Base-by-base conservation (phyloP, 2,888 invertebrate species). In the Choristoneura rosaceana region DNA sequence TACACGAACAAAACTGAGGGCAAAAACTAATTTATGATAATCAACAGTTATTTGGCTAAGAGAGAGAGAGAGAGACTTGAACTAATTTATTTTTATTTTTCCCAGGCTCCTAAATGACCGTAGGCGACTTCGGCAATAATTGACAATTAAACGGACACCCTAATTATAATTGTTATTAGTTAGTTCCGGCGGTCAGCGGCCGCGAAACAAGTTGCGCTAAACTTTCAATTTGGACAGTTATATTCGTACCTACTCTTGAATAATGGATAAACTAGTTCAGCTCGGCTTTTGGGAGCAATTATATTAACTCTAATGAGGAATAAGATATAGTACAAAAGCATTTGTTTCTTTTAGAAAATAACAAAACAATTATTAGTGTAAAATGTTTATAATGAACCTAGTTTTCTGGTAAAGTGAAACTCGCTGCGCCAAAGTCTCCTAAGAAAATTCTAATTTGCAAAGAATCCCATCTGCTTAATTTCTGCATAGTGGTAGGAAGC, bases 61-160 rank as follows among this genome's bases (percentile, higher is more conserved):
- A 2, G 5, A 55, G n/a, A n/a, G n/a, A n/a, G n/a, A n/a, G n/a
- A n/a, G n/a, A 55, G 17, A 55, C 25, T 55, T 55, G 55, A 25
- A 55, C 55, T 55, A 25, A 55, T 25, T 55, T 17, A 55, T 25
- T 55, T 55, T 55, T 55, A 55, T 55, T 55, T 55, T 61, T 61
- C 61, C 45, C 62, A 62, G 25, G 62, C 45, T 45, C 14, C 62
- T 33, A 45, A 62, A 62, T 45, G 62, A 45, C 62, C 62, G 45
- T 45, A 14, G 45, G 25, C 45, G 43, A 43, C 62, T 62, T 62
- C 62, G 62, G 62, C 81, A 86, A 84, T 85, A 84, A 87, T 84
- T 86, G 87, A 89, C 90, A 88, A 90, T 91, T 91, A 88, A 25
- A 66, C 64, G 34, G 64, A 50, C 64, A 64, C 50, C 64, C 64